Evolutionary conservation across 2,113 vertebrate species (phyloP), one percentile per base, ranked within the genome.

Genomic region (Lonchura striata): DNA sequence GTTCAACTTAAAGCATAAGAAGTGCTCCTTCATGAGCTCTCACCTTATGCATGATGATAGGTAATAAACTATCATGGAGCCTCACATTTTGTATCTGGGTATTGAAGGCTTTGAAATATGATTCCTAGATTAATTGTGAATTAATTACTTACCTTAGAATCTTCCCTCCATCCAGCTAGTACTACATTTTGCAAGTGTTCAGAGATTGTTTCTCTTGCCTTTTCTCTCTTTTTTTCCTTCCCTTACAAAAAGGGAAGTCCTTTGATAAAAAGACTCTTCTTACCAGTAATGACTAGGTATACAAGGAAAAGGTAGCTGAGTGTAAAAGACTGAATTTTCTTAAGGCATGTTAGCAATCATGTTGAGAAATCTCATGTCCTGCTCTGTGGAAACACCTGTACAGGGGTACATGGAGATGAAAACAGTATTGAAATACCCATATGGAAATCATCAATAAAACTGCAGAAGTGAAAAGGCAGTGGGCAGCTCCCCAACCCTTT

Each of bases 11-110:
- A 94, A 90, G 94, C 90, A 92, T 94, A 95, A 91, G 92, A 95
- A 94, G 69, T 93, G 92, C 95, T 96, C 94, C 94, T 93, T 93
- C 92, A 85, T 82, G 92, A 94, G 93, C 95, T 96, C 92, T 94
- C 85, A 79, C 52, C 79, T 94, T 94, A 87, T 92, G 82, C 35
- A 0, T 91, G 83, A 86, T 96, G 95, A 92, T 96, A 94, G 88
- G 90, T 96, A 92, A 95, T 96, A 82, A 95, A 90, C 75, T 91
- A 44, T 76, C 82, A 76, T 81, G 89, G 76, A 96, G 93, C 89
- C 63, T 94, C 28, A 11, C 66, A 41, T 69, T 78, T 88, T 79
- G 8, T 88, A 5, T 82, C 75, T 82, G 59, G 54, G n/a, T 93
- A 65, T 44, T 37, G 41, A 87, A 82, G 74, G 50, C 88, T 92